Base-by-base conservation (phyloP, 2,888 invertebrate genomes). In the Nebria salina region DNA sequence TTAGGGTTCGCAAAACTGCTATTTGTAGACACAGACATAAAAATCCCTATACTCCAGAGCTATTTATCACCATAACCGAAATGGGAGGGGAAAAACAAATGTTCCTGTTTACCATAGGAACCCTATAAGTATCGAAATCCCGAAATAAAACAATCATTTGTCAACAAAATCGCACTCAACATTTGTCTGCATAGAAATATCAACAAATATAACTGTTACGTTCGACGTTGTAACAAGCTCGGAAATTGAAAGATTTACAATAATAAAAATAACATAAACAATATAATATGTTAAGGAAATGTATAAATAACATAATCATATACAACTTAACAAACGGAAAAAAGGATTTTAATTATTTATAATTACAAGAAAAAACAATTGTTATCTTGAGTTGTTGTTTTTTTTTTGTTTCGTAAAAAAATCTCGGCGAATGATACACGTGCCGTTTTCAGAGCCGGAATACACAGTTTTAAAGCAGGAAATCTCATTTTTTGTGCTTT, bases 301-400 rank as follows among this genome's bases (percentile, higher is more conserved):
- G 54, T 54, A 54, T 54, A 54, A 54, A 54, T 54, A 54, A 13
- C 54, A 54, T 54, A 54, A 54, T 54, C 4, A 54, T 7, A 54
- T 54, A 54, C 54, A 54, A 54, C 54, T 54, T 6, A 54, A 54
- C 54, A 54, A 54, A 54, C 54, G 54, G 13, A 54, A 54, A 54
- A 54, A 54, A 54, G 13, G 13, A 54, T 13, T 54, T 54, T 54
- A 54, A 54, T 54, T 54, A 13, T 54, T 54, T 54, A 54, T 54
- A 54, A 54, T 54, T 54, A 54, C 54, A 54, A 54, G 54, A 54
- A 54, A 54, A 54, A 54, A 54, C 54, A 54, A 54, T 54, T 54
- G 54, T 54, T 54, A 54, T 54, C 54, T 13, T 8, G 13, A 13
- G 54, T 54, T 54, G 54, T 54, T 54, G 2, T 54, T 54, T 54